Evolutionary conservation across 2,797 vertebrate species (phyloP).

Genomic region (Nannoperca australis): DNA sequence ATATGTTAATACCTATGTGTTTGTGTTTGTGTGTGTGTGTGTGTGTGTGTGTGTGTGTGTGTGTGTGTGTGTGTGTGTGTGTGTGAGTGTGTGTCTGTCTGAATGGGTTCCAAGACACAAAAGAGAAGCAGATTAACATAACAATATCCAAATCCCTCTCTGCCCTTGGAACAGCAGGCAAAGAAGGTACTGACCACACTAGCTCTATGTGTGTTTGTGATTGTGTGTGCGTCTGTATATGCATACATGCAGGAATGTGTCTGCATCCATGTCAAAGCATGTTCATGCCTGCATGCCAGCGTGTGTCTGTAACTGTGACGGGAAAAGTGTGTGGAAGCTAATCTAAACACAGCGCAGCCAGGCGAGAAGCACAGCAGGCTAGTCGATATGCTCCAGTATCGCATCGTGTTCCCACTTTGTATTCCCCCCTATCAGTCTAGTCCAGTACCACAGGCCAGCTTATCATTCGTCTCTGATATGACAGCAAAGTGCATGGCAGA

Average conservation of each 20-base stretch:
- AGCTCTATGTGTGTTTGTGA: conserved; percentile 18
- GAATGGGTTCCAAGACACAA: conserved; percentile 53
- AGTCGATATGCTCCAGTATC: conserved; percentile 70
- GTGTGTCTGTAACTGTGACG: conserved; percentile 36
- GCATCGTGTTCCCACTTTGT: conserved; percentile 60
- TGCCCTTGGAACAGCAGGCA: conserved; percentile 64
- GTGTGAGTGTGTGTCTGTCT: conserved; percentile 8
- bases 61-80: conserved; percentile 2
- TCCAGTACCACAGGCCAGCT: conserved; percentile 10
- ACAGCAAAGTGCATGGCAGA: not conserved
- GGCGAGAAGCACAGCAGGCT: conserved; percentile 71
- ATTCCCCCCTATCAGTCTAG: conserved; percentile 39
- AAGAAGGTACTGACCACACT: conserved; percentile 23
- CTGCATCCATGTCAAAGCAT: conserved; percentile 9
- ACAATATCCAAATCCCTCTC: conserved; percentile 70
- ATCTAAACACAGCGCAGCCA: conserved; percentile 65
- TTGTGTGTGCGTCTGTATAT: conserved; percentile 1
- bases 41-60: conserved; percentile 3
- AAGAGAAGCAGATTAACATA: conserved; percentile 71
- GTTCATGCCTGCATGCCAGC: not conserved
- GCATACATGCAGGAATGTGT: not conserved
- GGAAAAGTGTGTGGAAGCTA: conserved; percentile 32
- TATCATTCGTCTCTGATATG: conserved; percentile 30
- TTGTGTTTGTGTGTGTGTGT: conserved; percentile 7
- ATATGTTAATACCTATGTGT: too few relatives aligned